A percentile compares a stretch with the other conserved stretches of the same genome.
Conservation (phyloP, 2,888 invertebrate genomes). For the Sipunculus nudus region DNA sequence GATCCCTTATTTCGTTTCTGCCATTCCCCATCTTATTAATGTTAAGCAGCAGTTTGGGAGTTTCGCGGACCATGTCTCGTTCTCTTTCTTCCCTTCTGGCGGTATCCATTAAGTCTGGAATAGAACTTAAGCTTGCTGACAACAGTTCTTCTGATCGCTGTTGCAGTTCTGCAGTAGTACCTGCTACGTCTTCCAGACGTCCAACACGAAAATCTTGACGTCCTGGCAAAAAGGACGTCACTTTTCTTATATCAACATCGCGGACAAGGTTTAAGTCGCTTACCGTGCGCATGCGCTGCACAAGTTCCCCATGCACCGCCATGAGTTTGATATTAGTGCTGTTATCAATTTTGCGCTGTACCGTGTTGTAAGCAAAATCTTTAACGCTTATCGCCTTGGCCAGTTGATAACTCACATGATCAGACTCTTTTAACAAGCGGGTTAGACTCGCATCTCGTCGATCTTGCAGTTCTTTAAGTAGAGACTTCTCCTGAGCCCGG, state of each 20-base stretch:
- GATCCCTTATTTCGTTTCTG: conserved; percentile 35
- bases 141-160: neutral
- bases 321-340: conserved; percentile 33
- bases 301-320: conserved; percentile 38
- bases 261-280: conserved; percentile 23
- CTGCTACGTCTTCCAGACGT: conserved; percentile 24
- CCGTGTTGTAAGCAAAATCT: too few relatives aligned
- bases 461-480: conserved; percentile 30
- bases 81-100: neutral
- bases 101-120: too few relatives aligned
- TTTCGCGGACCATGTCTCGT: neutral
- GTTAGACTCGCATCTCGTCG: conserved; percentile 33
- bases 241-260: conserved; percentile 14
- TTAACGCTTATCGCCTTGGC: too few relatives aligned
- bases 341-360: too few relatives aligned
- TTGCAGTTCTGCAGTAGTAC: neutral
- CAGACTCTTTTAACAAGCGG: too few relatives aligned
- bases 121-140: neutral
- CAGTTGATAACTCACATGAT: too few relatives aligned
- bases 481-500: conserved; percentile 24
- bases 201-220: conserved; percentile 27
- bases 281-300: conserved; percentile 40
- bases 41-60: conserved; percentile 2
- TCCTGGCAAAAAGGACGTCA: conserved; percentile 29
- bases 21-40: conserved; percentile 9